Evolutionary conservation across 1,140 invertebrate genomes (phyloP), one percentile per base, ranked within the genome.

Genomic region (Mycetomoellerius zeteki): DNA sequence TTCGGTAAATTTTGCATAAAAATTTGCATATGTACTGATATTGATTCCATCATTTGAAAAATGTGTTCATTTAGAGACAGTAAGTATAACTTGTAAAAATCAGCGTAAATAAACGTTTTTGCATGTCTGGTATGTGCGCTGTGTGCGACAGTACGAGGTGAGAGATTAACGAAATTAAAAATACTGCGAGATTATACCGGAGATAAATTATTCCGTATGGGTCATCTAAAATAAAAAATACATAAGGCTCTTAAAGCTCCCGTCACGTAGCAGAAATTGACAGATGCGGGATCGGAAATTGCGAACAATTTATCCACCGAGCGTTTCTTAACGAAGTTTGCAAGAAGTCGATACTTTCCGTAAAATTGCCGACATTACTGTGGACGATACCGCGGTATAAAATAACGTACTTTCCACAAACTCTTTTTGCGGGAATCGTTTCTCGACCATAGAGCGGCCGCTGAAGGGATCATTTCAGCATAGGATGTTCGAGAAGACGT

Each of bases 311-410:
- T 21, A 81, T 81, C 21, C 52, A 27, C 16, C 64, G n/a, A 47
- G 77, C 21, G 64, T 43, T 56, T 14, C 33, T 27, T 56, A 81
- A 81, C 30, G 19, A 71, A 71, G 8, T 71, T 71, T 81, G 71
- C 33, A 80, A 30, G 64, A 14, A 81, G 21, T 5, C 30, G 33
- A n/a, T 6, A 5, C 21, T 58, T 43, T 43, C 14, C 69, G 6
- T 8, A 1, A 84, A 73, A 84, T 84, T 33, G 37, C 37, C 12
- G 69, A 50, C 27, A 60, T 73, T 82, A 60, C 14, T 21, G 69
- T 33, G 37, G 33, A 47, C 54, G 27, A 80, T 24, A 14, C 30
- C 62, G n/a, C 24, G 24, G 33, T 47, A 84, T 84, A 75, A 73
- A 84, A 27, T 50, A 14, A 72, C 62, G 21, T 54, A 30, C 19